A percentile compares a stretch with the other conserved stretches of the same genome.
Evolutionary conservation across 2,888 invertebrate genomes (phyloP).

Genomic region (Drosophila greeni): DNA sequence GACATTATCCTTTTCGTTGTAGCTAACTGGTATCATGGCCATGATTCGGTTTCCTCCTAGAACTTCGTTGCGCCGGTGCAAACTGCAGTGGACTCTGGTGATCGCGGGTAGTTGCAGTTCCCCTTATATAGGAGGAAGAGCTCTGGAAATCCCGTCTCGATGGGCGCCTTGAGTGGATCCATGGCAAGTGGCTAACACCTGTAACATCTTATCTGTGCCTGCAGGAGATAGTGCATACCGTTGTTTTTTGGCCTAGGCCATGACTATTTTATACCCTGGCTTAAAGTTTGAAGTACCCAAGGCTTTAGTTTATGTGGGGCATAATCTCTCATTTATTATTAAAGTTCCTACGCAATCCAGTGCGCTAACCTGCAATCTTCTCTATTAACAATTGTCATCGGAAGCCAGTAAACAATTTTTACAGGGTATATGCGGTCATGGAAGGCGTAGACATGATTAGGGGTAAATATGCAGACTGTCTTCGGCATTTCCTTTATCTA

Average conservation of each 20-base stretch:
- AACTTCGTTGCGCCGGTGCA: not conserved
- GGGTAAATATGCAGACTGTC: not conserved
- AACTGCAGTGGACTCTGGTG: constrained; percentile 10
- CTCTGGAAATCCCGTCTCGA: constrained; percentile 29
- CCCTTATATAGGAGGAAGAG: constrained; percentile 51
- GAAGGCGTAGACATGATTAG: not conserved
- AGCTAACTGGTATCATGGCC: constrained; percentile 51
- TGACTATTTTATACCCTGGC: constrained; percentile 28
- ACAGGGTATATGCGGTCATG: not conserved
- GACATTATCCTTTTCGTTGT: constrained; percentile 56
- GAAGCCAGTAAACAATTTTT: constrained; percentile 1
- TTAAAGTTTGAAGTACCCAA: not conserved
- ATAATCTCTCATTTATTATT: not conserved
- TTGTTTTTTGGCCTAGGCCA: constrained; percentile 8
- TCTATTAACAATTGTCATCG: not conserved
- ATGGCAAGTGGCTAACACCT: constrained; percentile 44
- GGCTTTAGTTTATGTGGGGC: not conserved
- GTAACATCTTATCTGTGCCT: constrained; percentile 50
- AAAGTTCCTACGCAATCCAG: not conserved
- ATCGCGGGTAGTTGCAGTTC: constrained; percentile 11
- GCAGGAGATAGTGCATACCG: constrained; percentile 22
- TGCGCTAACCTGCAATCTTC: not conserved
- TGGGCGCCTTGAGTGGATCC: constrained; percentile 49
- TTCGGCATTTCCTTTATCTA: constrained; percentile 19
- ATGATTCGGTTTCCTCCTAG: constrained; percentile 30